Evolutionary conservation across 2,888 invertebrate species (phyloP).

Genomic region (Xanthia togata): DNA sequence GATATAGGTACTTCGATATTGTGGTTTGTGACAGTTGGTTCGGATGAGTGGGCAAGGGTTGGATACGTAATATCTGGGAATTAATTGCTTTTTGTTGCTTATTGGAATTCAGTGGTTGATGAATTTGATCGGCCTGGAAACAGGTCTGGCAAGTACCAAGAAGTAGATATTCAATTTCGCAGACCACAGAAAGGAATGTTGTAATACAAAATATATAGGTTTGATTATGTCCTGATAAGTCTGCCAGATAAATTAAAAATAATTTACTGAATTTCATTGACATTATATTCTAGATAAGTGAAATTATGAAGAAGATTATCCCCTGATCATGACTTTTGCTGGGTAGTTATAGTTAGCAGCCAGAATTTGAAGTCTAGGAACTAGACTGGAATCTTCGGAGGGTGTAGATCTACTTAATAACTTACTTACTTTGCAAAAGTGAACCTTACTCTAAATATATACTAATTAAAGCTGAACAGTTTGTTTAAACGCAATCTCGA

Average conservation of each 20-base stretch:
- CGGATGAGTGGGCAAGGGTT: slow-evolving; percentile 17
- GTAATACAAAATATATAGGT: not conserved
- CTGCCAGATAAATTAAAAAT: no score
- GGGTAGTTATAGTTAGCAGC: not conserved
- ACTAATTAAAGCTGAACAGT: no score
- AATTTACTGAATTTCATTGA: no score
- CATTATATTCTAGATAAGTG: not conserved
- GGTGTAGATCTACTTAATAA: not conserved
- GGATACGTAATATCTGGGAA: slow-evolving; percentile 30
- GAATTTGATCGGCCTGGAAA: slow-evolving; percentile 6
- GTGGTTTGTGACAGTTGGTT: slow-evolving; percentile 36
- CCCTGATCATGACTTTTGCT: not conserved
- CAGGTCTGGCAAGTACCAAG: not conserved
- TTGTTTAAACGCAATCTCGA: no score
- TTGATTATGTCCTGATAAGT: no score
- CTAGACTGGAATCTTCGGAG: not conserved
- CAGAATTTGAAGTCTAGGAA: not conserved
- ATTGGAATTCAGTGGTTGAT: slow-evolving; percentile 15
- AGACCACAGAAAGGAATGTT: no score
- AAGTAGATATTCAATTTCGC: not conserved
- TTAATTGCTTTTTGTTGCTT: slow-evolving; percentile 45
- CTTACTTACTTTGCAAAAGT: not conserved
- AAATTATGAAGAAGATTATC: not conserved
- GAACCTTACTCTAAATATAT: no score
- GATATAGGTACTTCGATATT: slow-evolving; percentile 30